Evolutionary conservation across 2,797 vertebrate species (phyloP), one percentile per base, ranked within the genome.

Genomic region (Rhynchonycteris naso): DNA sequence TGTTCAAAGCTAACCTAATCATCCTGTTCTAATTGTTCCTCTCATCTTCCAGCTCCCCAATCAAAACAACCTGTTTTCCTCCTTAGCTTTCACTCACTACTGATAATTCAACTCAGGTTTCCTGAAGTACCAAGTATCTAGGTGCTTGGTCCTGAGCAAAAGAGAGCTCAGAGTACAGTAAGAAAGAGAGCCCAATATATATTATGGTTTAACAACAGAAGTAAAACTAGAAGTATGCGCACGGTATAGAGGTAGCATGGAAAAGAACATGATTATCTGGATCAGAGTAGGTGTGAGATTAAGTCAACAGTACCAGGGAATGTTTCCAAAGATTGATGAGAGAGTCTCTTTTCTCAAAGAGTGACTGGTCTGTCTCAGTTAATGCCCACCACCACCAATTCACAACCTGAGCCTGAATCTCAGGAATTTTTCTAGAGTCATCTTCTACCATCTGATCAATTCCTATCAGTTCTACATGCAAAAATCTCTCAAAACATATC

Each of bases 101-200:
- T 68, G 33, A 74, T 84, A 72, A 84, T 78, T 95, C 47, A 72
- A 2, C 52, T 87, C 56, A 74, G 18, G 19, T 91, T 95, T 95
- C 58, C 54, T 88, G 22, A 90, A 82, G 63, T 54, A 18, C 35
- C 2, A 18, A 63, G 10, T 22, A 52, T 78, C 26, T 52, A 89
- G 61, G 19, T 61, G 9, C 26, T 88, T 83, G 8, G 16, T 35
- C 68, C n/a, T 86, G n/a, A 54, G 72, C 50, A 87, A 82, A 65
- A 43, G 30, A 72, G 19, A 92, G 83, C 59, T 92, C n/a, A 19
- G 50, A 92, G 65, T 52, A 79, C 1, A 33, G 47, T 3, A 76
- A 15, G n/a, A 90, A 89, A 72, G 52, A 33, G 12, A 89, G 30
- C 5, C 43, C 85, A 88, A 79, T 24, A 26, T 2, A 0, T 30